Conservation (phyloP, 1,140 invertebrate species). For the Drosophila saltans region DNA sequence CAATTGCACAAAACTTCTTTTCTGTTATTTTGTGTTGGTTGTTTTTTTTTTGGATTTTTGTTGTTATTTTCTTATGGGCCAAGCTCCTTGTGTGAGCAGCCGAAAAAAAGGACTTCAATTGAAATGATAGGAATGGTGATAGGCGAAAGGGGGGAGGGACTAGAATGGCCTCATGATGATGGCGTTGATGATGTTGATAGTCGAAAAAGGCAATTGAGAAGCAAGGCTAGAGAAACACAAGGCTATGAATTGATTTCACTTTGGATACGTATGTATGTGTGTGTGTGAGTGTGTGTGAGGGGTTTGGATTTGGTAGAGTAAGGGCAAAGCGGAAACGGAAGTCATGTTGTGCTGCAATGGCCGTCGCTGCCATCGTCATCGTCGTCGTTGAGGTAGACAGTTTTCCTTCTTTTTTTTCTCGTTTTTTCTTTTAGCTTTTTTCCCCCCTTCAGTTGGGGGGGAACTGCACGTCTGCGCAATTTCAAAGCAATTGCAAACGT, state of each 20-base stretch:
- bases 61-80: neutral
- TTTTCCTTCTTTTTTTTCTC: conserved; percentile 44
- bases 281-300: too few species aligned
- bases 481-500: conserved; percentile 78
- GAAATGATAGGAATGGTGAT: conserved; percentile 21
- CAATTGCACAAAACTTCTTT: neutral
- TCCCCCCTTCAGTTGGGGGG: neutral
- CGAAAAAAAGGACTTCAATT: conserved; percentile 30
- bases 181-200: conserved; percentile 53
- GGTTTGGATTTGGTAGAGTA: conserved; percentile 6
- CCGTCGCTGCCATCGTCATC: conserved; percentile 39
- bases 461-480: conserved; percentile 71
- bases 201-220: conserved; percentile 64
- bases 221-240: conserved; percentile 23
- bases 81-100: conserved; percentile 2
- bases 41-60: neutral
- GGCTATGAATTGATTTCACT: conserved; percentile 67
- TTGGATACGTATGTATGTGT: conserved; percentile 17
- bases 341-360: conserved; percentile 76
- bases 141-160: neutral
- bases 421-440: neutral
- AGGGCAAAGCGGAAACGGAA: conserved; percentile 56
- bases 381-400: conserved; percentile 54
- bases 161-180: conserved; percentile 32
- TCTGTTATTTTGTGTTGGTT: neutral